These are phyloP conservation scores for Drosophila meridionalis DNA, from an alignment of 2,888 invertebrate species.

Conservation along the genomic window DNA sequence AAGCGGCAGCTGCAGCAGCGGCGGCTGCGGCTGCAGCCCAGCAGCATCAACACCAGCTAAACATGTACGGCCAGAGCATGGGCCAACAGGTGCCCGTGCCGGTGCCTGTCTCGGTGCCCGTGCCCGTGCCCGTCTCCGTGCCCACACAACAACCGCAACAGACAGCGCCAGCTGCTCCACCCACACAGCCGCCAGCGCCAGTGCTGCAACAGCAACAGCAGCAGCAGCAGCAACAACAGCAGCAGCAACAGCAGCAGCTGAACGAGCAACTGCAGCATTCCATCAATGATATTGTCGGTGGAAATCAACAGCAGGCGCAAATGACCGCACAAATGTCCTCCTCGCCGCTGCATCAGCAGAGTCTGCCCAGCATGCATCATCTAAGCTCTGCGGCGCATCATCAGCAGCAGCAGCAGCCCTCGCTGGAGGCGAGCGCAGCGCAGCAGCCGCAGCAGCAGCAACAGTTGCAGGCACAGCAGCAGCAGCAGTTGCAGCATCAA, in stretches of 20 bases:
- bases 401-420: conserved; percentile 49
- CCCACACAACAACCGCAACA: conserved; percentile 69
- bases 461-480: conserved; percentile 68
- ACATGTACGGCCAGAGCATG: conserved; percentile 69
- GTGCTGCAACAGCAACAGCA: conserved; percentile 72
- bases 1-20: conserved; percentile 60
- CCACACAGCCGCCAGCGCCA: conserved; percentile 70
- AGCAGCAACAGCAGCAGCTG: conserved; percentile 80
- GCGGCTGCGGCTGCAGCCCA: conserved; percentile 61
- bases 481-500: conserved; percentile 73
- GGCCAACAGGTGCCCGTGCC: conserved; percentile 67
- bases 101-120: conserved; percentile 2
- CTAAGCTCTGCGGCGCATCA: conserved; percentile 44
- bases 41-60: conserved; percentile 78
- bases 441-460: conserved; percentile 73
- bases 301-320: conserved; percentile 86
- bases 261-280: conserved; percentile 85
- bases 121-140: conserved; percentile 46
- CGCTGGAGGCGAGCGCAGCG: conserved; percentile 36
- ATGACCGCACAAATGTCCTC: conserved; percentile 76
- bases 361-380: conserved; percentile 75
- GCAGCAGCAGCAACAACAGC: conserved; percentile 38
- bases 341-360: conserved; percentile 76
- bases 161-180: conserved; percentile 39
- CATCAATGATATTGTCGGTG: conserved; percentile 84